These are phyloP conservation scores for Muricea muricata DNA, from an alignment of 92 coral and sea anemone species.

Conservation along the genomic window DNA sequence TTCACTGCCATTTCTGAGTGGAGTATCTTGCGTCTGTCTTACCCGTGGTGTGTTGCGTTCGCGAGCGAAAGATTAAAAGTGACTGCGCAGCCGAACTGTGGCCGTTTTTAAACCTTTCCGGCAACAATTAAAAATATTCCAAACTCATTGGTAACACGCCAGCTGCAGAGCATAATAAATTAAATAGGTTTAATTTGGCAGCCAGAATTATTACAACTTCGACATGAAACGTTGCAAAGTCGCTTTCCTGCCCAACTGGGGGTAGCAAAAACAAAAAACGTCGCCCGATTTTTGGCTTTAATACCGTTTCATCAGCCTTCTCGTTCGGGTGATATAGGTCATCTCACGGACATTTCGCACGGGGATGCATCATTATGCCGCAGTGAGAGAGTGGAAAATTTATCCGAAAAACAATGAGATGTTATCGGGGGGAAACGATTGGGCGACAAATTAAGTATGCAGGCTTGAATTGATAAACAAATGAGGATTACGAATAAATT, in stretches of 20 bases:
- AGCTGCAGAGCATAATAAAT: too few relatives aligned
- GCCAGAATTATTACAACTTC: constrained; percentile 14
- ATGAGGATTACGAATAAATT: constrained; percentile 21
- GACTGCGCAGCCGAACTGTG: background rate
- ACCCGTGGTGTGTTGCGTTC: background rate
- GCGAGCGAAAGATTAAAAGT: background rate
- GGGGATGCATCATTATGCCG: too few relatives aligned
- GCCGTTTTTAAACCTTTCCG: constrained; percentile 6
- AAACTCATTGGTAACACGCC: background rate
- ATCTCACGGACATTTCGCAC: too few relatives aligned
- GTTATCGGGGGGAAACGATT: constrained; percentile 8
- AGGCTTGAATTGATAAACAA: constrained; percentile 29
- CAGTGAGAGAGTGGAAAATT: background rate
- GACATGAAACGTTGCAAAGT: background rate
- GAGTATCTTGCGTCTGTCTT: background rate
- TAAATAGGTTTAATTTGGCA: constrained; percentile 47
- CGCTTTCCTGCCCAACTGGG: background rate
- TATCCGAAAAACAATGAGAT: constrained; percentile 19
- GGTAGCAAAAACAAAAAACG: constrained; percentile 23
- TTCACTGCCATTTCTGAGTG: background rate
- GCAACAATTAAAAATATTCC: constrained; percentile 4
- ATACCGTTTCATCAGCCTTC: too few relatives aligned
- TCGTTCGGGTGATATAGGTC: too few relatives aligned
- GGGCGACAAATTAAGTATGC: constrained; percentile 15
- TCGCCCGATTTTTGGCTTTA: too few relatives aligned